phyloP scores from a whole-genome alignment of 2,113 vertebrate genomes.

The Platysteira castanea region DNA sequence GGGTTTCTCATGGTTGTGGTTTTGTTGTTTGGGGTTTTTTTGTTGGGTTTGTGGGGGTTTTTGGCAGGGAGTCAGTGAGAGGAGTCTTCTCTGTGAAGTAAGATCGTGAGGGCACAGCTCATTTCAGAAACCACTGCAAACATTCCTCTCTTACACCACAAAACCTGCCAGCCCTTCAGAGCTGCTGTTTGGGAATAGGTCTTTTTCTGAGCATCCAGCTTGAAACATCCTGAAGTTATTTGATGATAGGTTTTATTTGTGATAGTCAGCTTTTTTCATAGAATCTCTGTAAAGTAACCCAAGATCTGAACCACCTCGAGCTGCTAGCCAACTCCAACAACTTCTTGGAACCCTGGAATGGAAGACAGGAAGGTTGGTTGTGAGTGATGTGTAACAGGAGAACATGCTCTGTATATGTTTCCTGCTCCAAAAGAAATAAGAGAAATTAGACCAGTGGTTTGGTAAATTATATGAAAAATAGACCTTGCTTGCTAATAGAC shows the following conservation, averaged over 20 bases:
- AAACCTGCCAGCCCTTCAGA: not conserved
- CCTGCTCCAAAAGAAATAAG: slow-evolving; percentile 52
- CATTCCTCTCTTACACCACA: not conserved
- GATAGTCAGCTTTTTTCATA: not conserved
- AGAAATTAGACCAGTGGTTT: slow-evolving; percentile 73
- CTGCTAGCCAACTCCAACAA: not conserved
- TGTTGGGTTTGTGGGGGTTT: not conserved
- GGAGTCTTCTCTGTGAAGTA: not conserved
- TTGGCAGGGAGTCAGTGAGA: not conserved
- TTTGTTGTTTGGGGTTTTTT: not conserved
- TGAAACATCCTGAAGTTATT: not conserved
- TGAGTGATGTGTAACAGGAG: not conserved
- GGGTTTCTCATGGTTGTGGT: fast-evolving
- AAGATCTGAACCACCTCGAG: not conserved
- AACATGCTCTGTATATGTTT: slow-evolving; percentile 16
- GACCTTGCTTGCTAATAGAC: slow-evolving; percentile 71
- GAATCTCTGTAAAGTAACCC: not conserved
- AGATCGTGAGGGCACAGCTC: not conserved
- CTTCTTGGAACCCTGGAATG: not conserved
- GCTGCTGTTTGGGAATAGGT: not conserved
- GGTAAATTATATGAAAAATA: slow-evolving; percentile 76
- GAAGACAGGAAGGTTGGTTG: not conserved
- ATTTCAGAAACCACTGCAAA: not conserved
- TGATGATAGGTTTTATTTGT: not conserved
- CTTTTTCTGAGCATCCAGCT: not conserved